A percentile compares a stretch with the other conserved stretches of the same genome.
Conservation (phyloP, 2,888 invertebrate species). For the Eristalinus sepulchralis region DNA sequence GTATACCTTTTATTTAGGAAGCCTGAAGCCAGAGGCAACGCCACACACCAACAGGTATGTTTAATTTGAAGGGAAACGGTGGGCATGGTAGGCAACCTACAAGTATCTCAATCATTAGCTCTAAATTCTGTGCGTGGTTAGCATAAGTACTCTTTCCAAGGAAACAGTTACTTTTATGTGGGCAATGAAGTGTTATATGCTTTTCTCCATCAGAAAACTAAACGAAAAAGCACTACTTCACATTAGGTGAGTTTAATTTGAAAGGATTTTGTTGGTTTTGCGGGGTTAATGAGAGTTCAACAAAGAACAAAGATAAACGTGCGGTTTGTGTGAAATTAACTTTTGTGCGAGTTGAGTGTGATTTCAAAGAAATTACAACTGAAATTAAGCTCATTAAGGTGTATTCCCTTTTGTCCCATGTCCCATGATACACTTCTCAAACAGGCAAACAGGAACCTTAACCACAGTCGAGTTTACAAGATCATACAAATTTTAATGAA, state of each 20-base stretch:
- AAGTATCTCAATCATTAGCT: conserved; percentile 11
- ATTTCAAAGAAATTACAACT: neutral
- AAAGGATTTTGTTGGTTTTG: neutral
- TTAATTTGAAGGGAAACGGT: neutral
- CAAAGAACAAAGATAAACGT: neutral
- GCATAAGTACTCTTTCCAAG: conserved; percentile 1
- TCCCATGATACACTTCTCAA: neutral
- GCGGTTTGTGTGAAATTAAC: neutral
- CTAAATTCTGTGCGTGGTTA: conserved; percentile 1
- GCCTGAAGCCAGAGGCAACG: neutral
- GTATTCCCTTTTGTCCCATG: neutral
- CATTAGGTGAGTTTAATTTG: neutral
- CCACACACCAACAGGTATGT: neutral
- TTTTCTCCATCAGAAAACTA: neutral
- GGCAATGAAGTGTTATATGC: neutral
- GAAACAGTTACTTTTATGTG: conserved; percentile 1
- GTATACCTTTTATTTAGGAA: neutral
- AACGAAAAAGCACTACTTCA: neutral
- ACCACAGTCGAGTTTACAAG: too few species aligned
- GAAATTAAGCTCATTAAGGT: neutral
- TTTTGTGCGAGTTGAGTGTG: neutral
- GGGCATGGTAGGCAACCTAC: neutral
- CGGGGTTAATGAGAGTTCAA: neutral
- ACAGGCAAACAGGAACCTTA: too few species aligned
- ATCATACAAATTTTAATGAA: too few species aligned